phyloP scores from a whole-genome alignment of 2,888 invertebrate species.

The Hyppa rectilinea region DNA sequence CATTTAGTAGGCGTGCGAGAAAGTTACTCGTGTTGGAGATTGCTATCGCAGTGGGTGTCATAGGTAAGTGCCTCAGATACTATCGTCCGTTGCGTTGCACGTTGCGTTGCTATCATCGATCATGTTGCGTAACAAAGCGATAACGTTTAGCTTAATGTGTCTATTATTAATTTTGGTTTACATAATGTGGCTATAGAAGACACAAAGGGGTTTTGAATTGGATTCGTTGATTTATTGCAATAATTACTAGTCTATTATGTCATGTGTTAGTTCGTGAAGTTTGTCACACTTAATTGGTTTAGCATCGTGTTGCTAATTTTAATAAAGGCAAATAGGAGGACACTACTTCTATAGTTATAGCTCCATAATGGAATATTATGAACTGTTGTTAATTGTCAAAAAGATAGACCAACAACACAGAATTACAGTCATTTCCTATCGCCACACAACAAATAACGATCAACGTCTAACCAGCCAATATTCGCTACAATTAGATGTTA shows the following conservation, averaged over 20 bases:
- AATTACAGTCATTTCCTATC: background rate
- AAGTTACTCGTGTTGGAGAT: constrained; percentile 76
- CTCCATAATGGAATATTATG: background rate
- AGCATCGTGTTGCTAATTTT: background rate
- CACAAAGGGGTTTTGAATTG: constrained; percentile 30
- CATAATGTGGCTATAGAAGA: constrained; percentile 44
- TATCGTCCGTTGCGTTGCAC: constrained; percentile 55
- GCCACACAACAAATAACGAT: constrained; percentile 12
- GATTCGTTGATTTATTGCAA: constrained; percentile 41
- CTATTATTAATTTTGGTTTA: constrained; percentile 68
- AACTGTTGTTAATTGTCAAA: too few species aligned
- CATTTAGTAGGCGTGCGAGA: constrained; percentile 74
- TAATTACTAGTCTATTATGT: constrained; percentile 44
- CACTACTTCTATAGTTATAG: background rate
- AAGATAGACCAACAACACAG: background rate
- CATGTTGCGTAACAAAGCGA: constrained; percentile 69
- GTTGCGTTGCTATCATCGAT: constrained; percentile 67
- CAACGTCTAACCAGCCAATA: constrained; percentile 34
- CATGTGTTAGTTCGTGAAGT: constrained; percentile 15
- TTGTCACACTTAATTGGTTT: constrained; percentile 30
- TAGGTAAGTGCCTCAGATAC: constrained; percentile 70
- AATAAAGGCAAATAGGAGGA: background rate
- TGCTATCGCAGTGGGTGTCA: constrained; percentile 80
- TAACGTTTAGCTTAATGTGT: constrained; percentile 67
- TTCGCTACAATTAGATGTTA: constrained; percentile 54